Evolutionary conservation across 2,888 invertebrate species (phyloP).

Genomic region (Tiliacea aurago): DNA sequence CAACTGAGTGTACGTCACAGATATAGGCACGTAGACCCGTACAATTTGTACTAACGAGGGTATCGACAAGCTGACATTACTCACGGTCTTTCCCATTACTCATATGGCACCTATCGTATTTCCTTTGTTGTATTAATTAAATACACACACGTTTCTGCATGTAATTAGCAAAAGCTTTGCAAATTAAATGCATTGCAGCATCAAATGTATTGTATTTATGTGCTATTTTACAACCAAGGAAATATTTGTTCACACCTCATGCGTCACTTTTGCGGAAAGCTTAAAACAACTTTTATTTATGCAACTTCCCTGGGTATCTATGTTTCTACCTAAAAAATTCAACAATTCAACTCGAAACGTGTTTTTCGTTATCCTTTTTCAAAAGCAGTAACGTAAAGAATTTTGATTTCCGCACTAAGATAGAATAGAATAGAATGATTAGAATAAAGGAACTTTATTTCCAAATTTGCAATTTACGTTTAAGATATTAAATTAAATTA

Average conservation of each 20-base stretch:
- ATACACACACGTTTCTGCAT: constrained; percentile 24
- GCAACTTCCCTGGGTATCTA: neutral
- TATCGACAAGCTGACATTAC: constrained; percentile 60
- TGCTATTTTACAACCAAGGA: constrained; percentile 13
- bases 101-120: constrained; percentile 45
- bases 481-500: no score
- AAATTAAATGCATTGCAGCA: constrained; percentile 1
- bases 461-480: no score
- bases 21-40: constrained; percentile 37
- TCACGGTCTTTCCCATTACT: constrained; percentile 65
- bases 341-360: neutral
- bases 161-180: constrained; percentile 22
- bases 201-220: neutral
- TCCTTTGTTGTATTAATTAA: constrained; percentile 30
- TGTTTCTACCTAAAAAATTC: neutral
- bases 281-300: neutral
- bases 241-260: neutral
- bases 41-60: constrained; percentile 45
- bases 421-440: no score
- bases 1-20: no score
- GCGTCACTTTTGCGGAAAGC: neutral
- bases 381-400: neutral
- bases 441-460: no score
- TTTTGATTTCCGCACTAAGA: neutral
- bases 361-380: neutral